phyloP scores from a whole-genome alignment of 2,113 vertebrate genomes.

The Phoenicopterus ruber region DNA sequence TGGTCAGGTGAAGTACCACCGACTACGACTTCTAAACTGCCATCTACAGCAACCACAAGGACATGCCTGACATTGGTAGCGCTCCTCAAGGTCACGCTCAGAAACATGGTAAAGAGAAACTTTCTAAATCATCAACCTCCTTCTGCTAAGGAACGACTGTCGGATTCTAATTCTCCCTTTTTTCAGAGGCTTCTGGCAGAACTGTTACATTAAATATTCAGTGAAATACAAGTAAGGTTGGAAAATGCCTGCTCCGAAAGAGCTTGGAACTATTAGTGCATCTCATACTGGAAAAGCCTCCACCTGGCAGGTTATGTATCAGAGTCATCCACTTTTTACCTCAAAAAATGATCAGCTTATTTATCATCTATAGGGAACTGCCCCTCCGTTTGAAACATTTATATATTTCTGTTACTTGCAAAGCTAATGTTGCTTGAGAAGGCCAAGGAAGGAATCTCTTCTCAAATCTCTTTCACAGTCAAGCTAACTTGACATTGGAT shows the following conservation, averaged over 20 bases:
- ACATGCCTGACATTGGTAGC: not conserved
- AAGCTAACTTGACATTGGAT: not conserved
- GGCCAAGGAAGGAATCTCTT: not conserved
- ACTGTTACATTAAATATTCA: slow-evolving; percentile 59
- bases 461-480: not conserved
- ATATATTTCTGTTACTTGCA: not conserved
- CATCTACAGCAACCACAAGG: not conserved
- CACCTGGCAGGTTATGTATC: not conserved
- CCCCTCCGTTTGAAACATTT: not conserved
- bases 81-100: not conserved
- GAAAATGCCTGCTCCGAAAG: slow-evolving; percentile 26
- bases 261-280: slow-evolving; percentile 6
- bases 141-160: not conserved
- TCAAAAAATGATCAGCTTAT: not conserved
- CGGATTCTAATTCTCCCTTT: not conserved
- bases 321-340: not conserved
- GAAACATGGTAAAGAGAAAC: not conserved
- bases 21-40: not conserved
- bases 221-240: slow-evolving; percentile 45
- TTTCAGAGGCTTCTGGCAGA: slow-evolving; percentile 48
- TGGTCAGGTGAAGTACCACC: not conserved
- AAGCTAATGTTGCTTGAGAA: not conserved
- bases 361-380: not conserved
- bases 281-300: not conserved
- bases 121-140: not conserved